Evolutionary conservation across 1,140 invertebrate species (phyloP).

Genomic region (Drosophila sechellia): DNA sequence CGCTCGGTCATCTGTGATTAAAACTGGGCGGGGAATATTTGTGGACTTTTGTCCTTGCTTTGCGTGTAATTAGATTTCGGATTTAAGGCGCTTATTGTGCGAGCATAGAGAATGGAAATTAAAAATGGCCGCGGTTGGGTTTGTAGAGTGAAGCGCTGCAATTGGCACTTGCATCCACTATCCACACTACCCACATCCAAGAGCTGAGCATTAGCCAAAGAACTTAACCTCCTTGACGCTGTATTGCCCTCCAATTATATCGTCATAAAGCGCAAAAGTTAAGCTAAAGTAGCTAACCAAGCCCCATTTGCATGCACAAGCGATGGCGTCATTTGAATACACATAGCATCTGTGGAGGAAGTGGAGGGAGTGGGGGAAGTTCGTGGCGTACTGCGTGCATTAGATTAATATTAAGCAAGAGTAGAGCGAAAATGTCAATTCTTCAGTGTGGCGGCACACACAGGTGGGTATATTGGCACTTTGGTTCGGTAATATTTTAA

Average conservation of each 20-base stretch:
- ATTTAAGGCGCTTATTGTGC: constrained; percentile 73
- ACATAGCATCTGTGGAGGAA: constrained; percentile 25
- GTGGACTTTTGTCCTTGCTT: constrained; percentile 71
- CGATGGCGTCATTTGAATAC: constrained; percentile 59
- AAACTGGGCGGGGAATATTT: constrained; percentile 54
- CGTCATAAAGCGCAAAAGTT: constrained; percentile 66
- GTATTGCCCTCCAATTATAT: constrained; percentile 65
- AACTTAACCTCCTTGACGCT: constrained; percentile 13
- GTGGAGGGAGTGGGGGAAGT: neutral
- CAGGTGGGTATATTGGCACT: constrained; percentile 3
- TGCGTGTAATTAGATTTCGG: constrained; percentile 76
- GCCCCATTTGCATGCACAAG: constrained; percentile 55
- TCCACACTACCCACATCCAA: no score
- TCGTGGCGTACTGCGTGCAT: constrained; percentile 57
- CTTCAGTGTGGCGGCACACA: neutral
- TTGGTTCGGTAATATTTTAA: neutral
- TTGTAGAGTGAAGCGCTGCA: constrained; percentile 9
- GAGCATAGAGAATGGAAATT: constrained; percentile 59
- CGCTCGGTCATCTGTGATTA: constrained; percentile 71
- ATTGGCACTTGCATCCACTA: neutral
- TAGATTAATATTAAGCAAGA: constrained; percentile 73
- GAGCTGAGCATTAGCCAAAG: constrained; percentile 8
- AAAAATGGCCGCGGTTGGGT: constrained; percentile 22
- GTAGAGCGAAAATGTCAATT: constrained; percentile 63
- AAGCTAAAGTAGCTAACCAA: constrained; percentile 51